Conservation (phyloP, 2,113 vertebrate species). For the Tor tambroides region DNA sequence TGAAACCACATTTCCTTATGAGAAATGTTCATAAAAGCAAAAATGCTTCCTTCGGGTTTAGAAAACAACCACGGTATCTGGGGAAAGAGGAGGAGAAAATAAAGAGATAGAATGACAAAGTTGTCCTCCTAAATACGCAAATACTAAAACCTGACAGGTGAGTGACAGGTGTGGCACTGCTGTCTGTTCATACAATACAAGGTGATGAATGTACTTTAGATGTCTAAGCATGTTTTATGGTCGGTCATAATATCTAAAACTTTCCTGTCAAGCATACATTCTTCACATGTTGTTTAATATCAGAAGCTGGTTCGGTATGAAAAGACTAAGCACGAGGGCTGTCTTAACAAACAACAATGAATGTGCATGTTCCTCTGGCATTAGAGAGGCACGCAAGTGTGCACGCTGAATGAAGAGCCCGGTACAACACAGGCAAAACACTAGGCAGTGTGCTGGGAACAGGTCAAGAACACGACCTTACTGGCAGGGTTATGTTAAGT, state of each 20-base stretch:
- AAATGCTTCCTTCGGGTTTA: neutral
- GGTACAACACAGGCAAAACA: neutral
- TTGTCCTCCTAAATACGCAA: neutral
- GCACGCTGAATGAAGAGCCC: neutral
- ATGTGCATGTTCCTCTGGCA: constrained; percentile 11
- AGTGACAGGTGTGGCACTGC: constrained; percentile 11
- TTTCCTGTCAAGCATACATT: neutral
- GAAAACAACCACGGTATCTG: neutral
- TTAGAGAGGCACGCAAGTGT: neutral
- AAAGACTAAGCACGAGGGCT: constrained; percentile 59
- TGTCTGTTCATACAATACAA: neutral
- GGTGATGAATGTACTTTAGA: neutral
- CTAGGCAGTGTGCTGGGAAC: constrained; percentile 26
- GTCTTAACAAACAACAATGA: constrained; percentile 17
- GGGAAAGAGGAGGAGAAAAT: neutral
- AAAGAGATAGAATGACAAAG: neutral
- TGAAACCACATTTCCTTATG: neutral
- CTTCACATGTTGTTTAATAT: neutral
- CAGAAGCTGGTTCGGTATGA: constrained; percentile 44
- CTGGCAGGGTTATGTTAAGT: neutral
- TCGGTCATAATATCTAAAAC: neutral
- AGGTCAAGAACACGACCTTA: constrained; percentile 37
- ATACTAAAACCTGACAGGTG: constrained; percentile 4
- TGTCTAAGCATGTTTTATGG: neutral
- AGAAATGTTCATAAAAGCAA: neutral